These are phyloP conservation scores for Drosophila equinoxialis DNA, from an alignment of 1,140 invertebrate species.

Conservation along the genomic window DNA sequence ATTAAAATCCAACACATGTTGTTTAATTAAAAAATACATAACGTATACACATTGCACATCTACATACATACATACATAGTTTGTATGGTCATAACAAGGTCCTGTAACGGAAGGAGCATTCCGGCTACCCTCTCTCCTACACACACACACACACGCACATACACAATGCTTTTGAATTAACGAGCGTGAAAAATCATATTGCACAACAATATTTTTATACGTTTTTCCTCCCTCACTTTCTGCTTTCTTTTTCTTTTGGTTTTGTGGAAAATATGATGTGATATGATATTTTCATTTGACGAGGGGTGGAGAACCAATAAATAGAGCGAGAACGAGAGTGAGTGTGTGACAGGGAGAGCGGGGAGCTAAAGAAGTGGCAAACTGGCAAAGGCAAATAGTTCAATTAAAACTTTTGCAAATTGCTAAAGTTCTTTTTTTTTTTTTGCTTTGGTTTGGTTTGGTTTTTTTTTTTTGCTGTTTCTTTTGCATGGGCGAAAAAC, in stretches of 20 bases:
- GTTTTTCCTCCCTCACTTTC: background rate
- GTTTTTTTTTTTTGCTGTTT: background rate
- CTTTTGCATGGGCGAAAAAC: background rate
- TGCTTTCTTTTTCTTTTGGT: slow-evolving; percentile 11
- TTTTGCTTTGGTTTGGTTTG: background rate
- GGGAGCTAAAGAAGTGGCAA: slow-evolving; percentile 8
- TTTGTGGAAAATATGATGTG: slow-evolving; percentile 22
- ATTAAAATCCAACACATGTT: slow-evolving; percentile 77
- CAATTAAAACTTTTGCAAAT: slow-evolving; percentile 60
- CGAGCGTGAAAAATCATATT: slow-evolving; percentile 77
- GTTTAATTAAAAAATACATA: slow-evolving; percentile 74
- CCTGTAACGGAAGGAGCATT: slow-evolving; percentile 21
- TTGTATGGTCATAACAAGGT: slow-evolving; percentile 45
- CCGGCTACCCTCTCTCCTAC: background rate
- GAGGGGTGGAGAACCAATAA: background rate
- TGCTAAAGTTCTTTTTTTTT: slow-evolving; percentile 38
- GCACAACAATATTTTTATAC: slow-evolving; percentile 45
- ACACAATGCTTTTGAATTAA: slow-evolving; percentile 67
- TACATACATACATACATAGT: slow-evolving; percentile 1
- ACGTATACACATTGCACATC: slow-evolving; percentile 41
- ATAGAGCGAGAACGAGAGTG: background rate
- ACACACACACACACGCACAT: slow-evolving; percentile 28
- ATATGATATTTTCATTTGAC: slow-evolving; percentile 12
- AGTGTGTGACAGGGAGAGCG: background rate
- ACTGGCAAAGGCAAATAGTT: slow-evolving; percentile 36